Evolutionary conservation across 2,797 vertebrate genomes (phyloP).

Genomic region (Ambastaia sidthimunki): DNA sequence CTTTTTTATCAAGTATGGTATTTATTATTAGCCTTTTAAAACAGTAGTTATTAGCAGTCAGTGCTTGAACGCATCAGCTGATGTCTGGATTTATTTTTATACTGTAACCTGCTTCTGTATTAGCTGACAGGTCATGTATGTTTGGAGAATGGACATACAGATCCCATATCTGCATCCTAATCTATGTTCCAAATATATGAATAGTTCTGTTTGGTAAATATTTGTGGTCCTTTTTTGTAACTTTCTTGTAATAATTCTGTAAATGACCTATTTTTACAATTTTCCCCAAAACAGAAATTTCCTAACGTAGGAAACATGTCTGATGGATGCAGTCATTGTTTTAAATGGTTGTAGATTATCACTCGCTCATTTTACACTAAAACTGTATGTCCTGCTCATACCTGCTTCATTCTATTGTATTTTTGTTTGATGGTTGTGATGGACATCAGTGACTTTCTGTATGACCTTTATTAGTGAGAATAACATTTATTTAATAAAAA

Average conservation of each 20-base stretch:
- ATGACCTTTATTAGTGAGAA: background rate
- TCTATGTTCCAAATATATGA: conserved; percentile 55
- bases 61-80: conserved; percentile 67
- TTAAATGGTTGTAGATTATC: conserved; percentile 85
- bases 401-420: conserved; percentile 7
- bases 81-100: conserved; percentile 55
- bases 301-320: no score
- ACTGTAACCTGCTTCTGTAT: conserved; percentile 56
- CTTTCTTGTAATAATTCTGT: conserved; percentile 62
- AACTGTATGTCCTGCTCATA: conserved; percentile 17
- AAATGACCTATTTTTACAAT: conserved; percentile 76
- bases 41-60: conserved; percentile 53
- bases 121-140: conserved; percentile 54
- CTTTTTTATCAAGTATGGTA: conserved; percentile 77
- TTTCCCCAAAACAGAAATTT: no score
- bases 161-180: conserved; percentile 64
- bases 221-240: conserved; percentile 14
- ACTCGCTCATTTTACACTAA: conserved; percentile 61
- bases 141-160: conserved; percentile 64
- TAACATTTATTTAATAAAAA: background rate
- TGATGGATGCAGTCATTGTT: conserved; percentile 81
- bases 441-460: background rate
- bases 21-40: conserved; percentile 75
- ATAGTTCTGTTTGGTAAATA: conserved; percentile 60
- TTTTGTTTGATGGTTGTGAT: background rate